Base-by-base conservation (phyloP, 1,140 invertebrate genomes). In the Araneus ventricosus region DNA sequence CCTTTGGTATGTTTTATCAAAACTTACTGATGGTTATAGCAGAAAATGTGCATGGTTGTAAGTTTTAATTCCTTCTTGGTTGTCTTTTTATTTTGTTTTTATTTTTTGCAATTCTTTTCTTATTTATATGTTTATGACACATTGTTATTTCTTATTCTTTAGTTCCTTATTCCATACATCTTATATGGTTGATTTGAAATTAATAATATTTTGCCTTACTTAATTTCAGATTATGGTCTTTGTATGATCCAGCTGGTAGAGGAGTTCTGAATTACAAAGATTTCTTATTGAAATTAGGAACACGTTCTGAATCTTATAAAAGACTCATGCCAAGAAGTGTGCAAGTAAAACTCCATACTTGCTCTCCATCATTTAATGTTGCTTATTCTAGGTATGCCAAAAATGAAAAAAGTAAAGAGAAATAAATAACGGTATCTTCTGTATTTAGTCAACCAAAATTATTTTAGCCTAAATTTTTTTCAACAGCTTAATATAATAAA, bases 261-360 rank as follows among this genome's bases (percentile, higher is more conserved):
- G 91, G 91, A 8, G 86, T 87, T 82, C 22, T 93, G 8, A 79
- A 88, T 80, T 93, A 93, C 27, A 59, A 93, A 82, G 91, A 93
- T 5, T 93, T 93, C 61, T 61, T 93, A 24, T 30, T 87, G 22
- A 93, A 93, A 57, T 34, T 93, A 6, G 91, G 91, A 1, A 8
- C 84, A 4, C 61, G 91, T 22, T 57, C 86, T 45, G 91, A 93
- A 70, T 57, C 84, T 22, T 87, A 87, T 41, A 93, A 93, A 61
- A 63, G 86, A 87, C 67, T 87, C 17, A 86, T 93, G 27, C 91
- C 70, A 17, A 80, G 39, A 41, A 37, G 27, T 4, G 7, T 41
- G 1, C 67, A 82, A n/a, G 17, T 41, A 4, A 41, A 61, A 59
- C 7, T 84, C 20, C 14, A 84, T 41, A 27, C 37, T 34, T 86